Base-by-base conservation (phyloP, 2,797 vertebrate species). In the Acanthiza pusilla region DNA sequence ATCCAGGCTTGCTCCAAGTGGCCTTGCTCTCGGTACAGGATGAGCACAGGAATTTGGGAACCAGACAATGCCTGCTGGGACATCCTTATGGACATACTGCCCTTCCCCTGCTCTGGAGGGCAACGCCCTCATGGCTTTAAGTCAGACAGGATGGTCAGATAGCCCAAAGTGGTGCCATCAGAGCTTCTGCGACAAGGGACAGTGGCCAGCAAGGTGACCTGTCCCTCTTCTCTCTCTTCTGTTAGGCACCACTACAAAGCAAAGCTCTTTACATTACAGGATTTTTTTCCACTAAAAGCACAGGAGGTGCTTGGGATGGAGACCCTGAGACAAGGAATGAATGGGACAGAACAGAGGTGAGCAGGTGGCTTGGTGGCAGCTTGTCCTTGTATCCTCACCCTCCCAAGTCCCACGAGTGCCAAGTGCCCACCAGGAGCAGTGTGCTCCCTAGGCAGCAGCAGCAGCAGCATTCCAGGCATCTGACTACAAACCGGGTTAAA, bases 181-280 rank as follows among this genome's bases (percentile, higher is more conserved):
- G 61, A 42, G 45, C 67, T 82, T 26, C 71, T 94, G 38, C 68
- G 75, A 30, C 50, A 34, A 45, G 53, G 26, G n/a, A 26, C 50
- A 72, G 61, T 1, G 12, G 57, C 40, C 81, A 91, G 66, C 22
- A 70, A 48, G 50, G 17, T 16, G 22, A 40, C 30, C 17, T 51
- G 8, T 15, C 19, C 36, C 16, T 60, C 57, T 75, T 42, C 20
- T 48, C 51, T 60, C 8, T 53, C 50, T 54, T 48, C 36, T 36
- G 0, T 25, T 15, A 67, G 32, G 9, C 16, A 58, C 8, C 9
- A 19, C 3, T n/a, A 57, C 19, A 40, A 47, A 0, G 0, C 26
- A 15, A 88, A 67, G 4, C 13, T 40, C 32, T 77, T 72, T 7
- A 2, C 20, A 5, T 8, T 19, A 14, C 1, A 10, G 27, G 27